Evolutionary conservation across 2,113 vertebrate species (phyloP).

Genomic region (Mystacornis crossleyi): DNA sequence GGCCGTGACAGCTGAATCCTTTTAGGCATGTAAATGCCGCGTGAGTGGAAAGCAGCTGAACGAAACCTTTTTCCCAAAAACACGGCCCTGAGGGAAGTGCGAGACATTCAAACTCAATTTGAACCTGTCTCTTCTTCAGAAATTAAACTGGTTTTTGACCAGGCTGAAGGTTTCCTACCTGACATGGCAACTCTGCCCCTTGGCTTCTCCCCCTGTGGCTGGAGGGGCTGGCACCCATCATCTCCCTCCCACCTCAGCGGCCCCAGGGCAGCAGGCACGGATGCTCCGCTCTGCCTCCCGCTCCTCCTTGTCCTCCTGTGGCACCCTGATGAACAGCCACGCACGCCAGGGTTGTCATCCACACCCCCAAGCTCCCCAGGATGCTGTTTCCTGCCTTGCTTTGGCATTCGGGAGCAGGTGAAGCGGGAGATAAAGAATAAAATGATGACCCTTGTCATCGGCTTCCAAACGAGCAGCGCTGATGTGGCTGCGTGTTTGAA

Average conservation of each 20-base stretch:
- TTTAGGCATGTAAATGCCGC: neutral
- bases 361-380: neutral
- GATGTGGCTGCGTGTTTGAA: neutral
- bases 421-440: neutral
- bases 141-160: neutral
- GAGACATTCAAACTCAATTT: neutral
- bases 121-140: neutral
- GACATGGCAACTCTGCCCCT: neutral
- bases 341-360: neutral
- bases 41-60: neutral
- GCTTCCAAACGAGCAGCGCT: neutral
- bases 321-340: rapidly evolving
- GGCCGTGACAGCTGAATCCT: neutral
- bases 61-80: neutral
- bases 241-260: neutral
- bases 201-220: neutral
- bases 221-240: neutral
- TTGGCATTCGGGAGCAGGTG: neutral
- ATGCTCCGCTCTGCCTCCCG: neutral
- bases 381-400: neutral
- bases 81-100: neutral
- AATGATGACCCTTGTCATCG: neutral
- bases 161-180: neutral
- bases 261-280: neutral
- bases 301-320: neutral